These are phyloP conservation scores for Zootermopsis nevadensis DNA, from an alignment of 2,888 invertebrate species.

Conservation along the genomic window DNA sequence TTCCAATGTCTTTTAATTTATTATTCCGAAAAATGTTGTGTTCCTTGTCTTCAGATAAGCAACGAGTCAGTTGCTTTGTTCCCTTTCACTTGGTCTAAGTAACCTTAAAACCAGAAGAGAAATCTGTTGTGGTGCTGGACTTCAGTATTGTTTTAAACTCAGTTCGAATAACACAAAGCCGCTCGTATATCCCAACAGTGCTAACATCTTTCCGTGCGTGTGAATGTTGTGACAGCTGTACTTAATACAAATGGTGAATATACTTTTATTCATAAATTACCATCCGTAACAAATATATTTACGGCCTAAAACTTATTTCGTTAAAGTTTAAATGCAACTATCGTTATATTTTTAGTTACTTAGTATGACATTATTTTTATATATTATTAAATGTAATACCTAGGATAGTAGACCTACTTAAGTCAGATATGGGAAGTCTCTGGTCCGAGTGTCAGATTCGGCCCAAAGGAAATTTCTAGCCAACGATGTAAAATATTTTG, in stretches of 20 bases:
- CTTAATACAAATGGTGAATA: background rate
- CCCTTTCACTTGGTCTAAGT: background rate
- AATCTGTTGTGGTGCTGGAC: background rate
- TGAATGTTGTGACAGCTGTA: background rate
- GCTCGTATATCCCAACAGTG: background rate
- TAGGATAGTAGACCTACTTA: no score
- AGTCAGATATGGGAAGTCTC: no score
- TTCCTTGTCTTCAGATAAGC: conserved; percentile 16
- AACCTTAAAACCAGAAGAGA: conserved; percentile 4
- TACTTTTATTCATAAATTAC: background rate
- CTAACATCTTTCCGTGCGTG: background rate
- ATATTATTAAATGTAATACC: no score
- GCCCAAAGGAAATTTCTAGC: no score
- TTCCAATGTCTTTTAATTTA: background rate
- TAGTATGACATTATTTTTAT: no score
- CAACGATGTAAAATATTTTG: no score
- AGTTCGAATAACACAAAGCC: background rate
- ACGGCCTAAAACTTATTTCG: no score
- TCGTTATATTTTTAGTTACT: no score
- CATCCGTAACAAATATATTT: no score
- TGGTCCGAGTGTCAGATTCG: no score
- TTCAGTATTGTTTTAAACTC: conserved; percentile 13
- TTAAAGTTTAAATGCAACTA: no score
- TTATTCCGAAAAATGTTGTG: background rate
- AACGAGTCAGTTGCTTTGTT: background rate